A percentile compares a stretch with the other conserved stretches of the same genome.
Evolutionary conservation across 2,113 vertebrate genomes (phyloP).

Genomic region (Cyphomyrus plagiostoma): DNA sequence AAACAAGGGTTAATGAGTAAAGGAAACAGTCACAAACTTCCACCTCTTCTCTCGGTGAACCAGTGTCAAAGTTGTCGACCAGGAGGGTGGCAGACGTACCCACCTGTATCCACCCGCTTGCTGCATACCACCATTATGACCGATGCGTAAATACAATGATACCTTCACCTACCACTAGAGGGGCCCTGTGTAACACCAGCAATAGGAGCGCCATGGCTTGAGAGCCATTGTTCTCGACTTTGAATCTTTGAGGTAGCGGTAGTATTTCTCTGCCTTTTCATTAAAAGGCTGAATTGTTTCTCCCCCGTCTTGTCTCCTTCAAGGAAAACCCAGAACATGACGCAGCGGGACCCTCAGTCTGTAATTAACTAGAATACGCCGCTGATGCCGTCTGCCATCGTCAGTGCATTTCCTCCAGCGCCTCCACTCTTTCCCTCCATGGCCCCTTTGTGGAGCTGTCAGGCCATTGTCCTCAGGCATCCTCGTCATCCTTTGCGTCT

Average conservation of each 20-base stretch:
- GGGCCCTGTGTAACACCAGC: not conserved
- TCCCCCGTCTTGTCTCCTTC: not conserved
- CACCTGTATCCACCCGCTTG: not conserved
- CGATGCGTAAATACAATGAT: not conserved
- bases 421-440: not conserved
- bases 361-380: not conserved
- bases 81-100: not conserved
- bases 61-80: not conserved
- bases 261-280: not conserved
- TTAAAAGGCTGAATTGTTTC: not conserved
- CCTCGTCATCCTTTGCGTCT: not conserved
- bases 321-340: not conserved
- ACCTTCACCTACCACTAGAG: not conserved
- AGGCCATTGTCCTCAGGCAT: not conserved
- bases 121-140: not conserved
- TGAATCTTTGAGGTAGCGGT: not conserved
- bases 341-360: not conserved
- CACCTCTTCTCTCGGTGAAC: not conserved
- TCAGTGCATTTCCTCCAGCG: not conserved
- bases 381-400: not conserved
- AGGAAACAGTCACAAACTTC: not conserved
- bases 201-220: not conserved
- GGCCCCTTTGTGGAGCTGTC: not conserved
- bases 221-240: not conserved
- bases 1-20: no score